Percentiles rank a stretch among this genome's conserved stretches.
Evolutionary conservation across 2,797 vertebrate species (phyloP).

Genomic region (Clarias fuscus): DNA sequence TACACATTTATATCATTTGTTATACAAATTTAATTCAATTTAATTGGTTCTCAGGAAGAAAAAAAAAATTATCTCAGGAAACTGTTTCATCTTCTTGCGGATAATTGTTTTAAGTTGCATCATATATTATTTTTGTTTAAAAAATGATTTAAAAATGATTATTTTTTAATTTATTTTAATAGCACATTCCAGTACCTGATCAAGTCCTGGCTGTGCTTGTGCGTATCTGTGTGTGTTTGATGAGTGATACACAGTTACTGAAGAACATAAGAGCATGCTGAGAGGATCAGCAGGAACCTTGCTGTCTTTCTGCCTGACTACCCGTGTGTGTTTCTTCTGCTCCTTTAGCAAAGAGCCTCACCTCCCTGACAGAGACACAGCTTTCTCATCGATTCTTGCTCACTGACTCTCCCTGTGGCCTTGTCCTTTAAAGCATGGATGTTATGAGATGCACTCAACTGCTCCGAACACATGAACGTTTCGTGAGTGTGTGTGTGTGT

Average conservation of each 20-base stretch:
- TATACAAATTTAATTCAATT: no score
- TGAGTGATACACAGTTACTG: conserved; percentile 34
- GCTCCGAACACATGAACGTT: conserved; percentile 23
- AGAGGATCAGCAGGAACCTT: conserved; percentile 49
- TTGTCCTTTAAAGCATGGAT: conserved; percentile 73
- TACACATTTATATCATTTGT: no score
- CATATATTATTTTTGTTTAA: not conserved
- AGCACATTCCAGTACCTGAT: not conserved
- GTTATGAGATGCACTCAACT: conserved; percentile 58
- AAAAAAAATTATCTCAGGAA: no score
- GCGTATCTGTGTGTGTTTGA: conserved; percentile 15
- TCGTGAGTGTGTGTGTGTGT: conserved; percentile 28
- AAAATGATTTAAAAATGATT: no score
- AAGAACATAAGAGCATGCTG: conserved; percentile 24
- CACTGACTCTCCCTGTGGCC: conserved; percentile 69
- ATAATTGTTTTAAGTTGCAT: not conserved
- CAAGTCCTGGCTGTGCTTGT: not conserved
- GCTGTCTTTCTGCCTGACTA: conserved; percentile 63
- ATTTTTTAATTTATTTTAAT: no score
- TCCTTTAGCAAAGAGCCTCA: conserved; percentile 55
- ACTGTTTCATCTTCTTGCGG: not conserved
- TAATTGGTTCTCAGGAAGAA: no score
- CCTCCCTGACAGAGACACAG: conserved; percentile 60
- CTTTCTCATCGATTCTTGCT: conserved; percentile 78
- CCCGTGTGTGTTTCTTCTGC: conserved; percentile 52